Evolutionary conservation across 2,888 invertebrate genomes (phyloP), one percentile per base, ranked within the genome.

Genomic region (Lacanobia wlatinum): DNA sequence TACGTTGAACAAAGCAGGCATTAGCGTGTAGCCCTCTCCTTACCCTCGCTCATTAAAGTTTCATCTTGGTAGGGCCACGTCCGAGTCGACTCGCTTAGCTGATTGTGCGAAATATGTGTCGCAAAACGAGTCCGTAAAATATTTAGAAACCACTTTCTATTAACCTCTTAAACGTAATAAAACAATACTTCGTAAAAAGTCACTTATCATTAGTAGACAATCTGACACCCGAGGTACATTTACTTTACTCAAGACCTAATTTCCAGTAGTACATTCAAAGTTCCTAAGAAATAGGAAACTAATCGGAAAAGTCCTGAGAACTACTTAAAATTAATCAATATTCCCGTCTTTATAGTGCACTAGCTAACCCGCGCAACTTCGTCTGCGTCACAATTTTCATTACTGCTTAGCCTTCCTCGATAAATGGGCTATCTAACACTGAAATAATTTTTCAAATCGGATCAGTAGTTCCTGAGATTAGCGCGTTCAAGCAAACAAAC

Each of bases 31-130:
- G 84, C 83, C 84, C 90, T 87, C 84, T 88, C 87, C 84, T 76
- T 87, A 71, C 87, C 90, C 90, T 85, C 84, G 66, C 88, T 87
- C 88, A 91, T 92, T 91, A 91, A 91, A 89, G 82, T 89, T 92
- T 90, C 86, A 92, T 84, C 74, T 74, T 75, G 75, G 76, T 64
- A 83, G 84, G 83, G 83, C 79, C 80, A 67, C 67, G 66, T 62
- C 70, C 43, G 43, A 72, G 72, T 75, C 71, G 34, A 70, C 73
- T 75, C 70, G 75, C 69, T 76, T 72, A 65, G 56, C 58, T 74
- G 63, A 80, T 78, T 86, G 66, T 69, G 63, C 71, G 62, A 82
- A 84, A 80, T 73, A 60, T 72, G 74, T 69, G 74, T 69, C 76
- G 61, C 70, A 64, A 65, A 74, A 76, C 28, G 34, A 71, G 23